phyloP scores from a whole-genome alignment of 1,140 invertebrate species.

The Microplitis demolitor region DNA sequence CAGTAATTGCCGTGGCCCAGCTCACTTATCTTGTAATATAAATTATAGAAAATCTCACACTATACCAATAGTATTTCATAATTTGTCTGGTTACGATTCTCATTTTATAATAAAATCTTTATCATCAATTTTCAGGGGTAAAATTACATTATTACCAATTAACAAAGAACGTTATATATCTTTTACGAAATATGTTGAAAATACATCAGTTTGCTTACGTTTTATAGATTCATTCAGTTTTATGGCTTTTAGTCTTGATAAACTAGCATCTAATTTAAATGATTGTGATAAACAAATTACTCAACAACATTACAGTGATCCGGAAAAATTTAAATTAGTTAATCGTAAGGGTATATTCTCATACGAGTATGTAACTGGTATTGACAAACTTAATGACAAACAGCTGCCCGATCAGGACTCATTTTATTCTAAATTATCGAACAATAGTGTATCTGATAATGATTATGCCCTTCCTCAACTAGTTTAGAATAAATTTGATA shows the following conservation, averaged over 20 bases:
- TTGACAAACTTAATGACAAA: constrained; percentile 38
- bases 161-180: constrained; percentile 41
- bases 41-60: constrained; percentile 35
- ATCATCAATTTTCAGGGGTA: constrained; percentile 15
- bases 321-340: constrained; percentile 27
- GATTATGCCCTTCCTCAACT: constrained; percentile 5
- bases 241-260: constrained; percentile 31
- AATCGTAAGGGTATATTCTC: constrained; percentile 37
- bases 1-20: constrained; percentile 43
- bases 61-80: constrained; percentile 31
- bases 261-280: constrained; percentile 33
- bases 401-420: constrained; percentile 36
- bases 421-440: constrained; percentile 6
- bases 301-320: constrained; percentile 1
- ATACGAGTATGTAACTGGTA: constrained; percentile 46
- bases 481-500: constrained; percentile 10
- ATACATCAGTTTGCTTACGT: constrained; percentile 29
- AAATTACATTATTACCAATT: constrained; percentile 26
- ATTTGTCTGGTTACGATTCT: constrained; percentile 28
- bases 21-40: constrained; percentile 50
- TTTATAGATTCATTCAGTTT: constrained; percentile 42
- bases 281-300: constrained; percentile 26
- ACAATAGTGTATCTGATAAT: neutral
- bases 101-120: constrained; percentile 36
- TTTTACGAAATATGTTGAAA: constrained; percentile 31